phyloP scores from a whole-genome alignment of 2,888 invertebrate genomes.

The Anorthoa munda region DNA sequence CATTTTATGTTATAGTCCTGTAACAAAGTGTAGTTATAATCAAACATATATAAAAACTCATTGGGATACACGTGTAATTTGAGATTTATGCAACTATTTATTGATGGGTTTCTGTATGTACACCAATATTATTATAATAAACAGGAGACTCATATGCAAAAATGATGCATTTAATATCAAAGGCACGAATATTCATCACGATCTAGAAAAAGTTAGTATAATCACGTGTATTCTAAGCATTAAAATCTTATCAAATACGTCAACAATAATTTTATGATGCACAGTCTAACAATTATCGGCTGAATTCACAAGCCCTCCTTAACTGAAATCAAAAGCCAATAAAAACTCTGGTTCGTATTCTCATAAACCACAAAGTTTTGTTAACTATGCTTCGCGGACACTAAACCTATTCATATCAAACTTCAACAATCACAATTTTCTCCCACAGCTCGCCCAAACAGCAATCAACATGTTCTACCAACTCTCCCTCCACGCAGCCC shows the following conservation, averaged over 20 bases:
- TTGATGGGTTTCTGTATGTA: not conserved
- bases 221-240: no score
- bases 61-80: not conserved
- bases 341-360: no score
- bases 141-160: slow-evolving; percentile 10
- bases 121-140: slow-evolving; percentile 6
- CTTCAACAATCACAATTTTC: slow-evolving; percentile 1
- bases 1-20: not conserved
- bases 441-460: slow-evolving; percentile 83
- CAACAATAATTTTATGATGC: no score
- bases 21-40: not conserved
- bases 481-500: slow-evolving; percentile 85
- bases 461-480: slow-evolving; percentile 86
- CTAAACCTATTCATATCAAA: no score
- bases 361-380: no score
- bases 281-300: not conserved
- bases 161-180: not conserved
- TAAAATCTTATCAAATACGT: no score
- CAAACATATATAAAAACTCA: not conserved
- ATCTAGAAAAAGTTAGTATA: not conserved
- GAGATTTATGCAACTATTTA: not conserved
- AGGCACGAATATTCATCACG: slow-evolving; percentile 6
- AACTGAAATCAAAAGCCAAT: not conserved
- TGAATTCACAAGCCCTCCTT: not conserved
- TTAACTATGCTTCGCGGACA: no score